Base-by-base conservation (phyloP, 1,140 invertebrate genomes). In the Limonius californicus region DNA sequence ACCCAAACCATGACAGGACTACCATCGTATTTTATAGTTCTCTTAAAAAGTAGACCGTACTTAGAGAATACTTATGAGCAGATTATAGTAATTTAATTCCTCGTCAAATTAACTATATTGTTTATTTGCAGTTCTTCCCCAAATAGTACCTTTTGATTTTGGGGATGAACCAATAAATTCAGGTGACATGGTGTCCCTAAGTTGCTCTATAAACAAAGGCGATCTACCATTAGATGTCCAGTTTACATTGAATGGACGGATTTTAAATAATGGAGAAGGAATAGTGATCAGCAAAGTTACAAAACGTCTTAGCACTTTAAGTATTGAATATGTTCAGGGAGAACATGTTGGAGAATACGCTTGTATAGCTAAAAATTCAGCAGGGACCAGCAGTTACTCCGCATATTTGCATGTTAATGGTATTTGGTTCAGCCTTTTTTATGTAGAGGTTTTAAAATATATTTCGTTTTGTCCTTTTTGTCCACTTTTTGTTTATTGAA, bases 351-450 rank as follows among this genome's bases (percentile, higher is more conserved):
- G 87, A 11, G 83, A 84, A 68, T 88, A 87, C 64, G 85, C 84
- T 27, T 88, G 86, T 64, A 73, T 79, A 9, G 86, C 83, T 8
- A 78, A 79, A 42, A 88, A 88, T 73, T 70, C 70, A 57, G 85
- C 84, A 12, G 86, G 85, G 16, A 74, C 76, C 1, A 79, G 79
- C 45, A 83, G 82, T 68, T 86, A 84, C 65, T 80, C 83, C 4
- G 83, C 87, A 59, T 74, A 80, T 68, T 75, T 91, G 23, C 73
- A 82, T 61, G 84, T 89, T 27, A 83, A 87, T 69, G 85, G 87
- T 89, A 80, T 9, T 15, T 12, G n/a, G n/a, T 39, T 12, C n/a
- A n/a, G n/a, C n/a, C n/a, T n/a, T n/a, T n/a, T n/a, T n/a, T n/a
- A n/a, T n/a, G n/a, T n/a, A n/a, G n/a, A n/a, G n/a, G n/a, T n/a